Evolutionary conservation across 2,113 vertebrate species (phyloP), one percentile per base, ranked within the genome.

Genomic region (Echinops telfairi): DNA sequence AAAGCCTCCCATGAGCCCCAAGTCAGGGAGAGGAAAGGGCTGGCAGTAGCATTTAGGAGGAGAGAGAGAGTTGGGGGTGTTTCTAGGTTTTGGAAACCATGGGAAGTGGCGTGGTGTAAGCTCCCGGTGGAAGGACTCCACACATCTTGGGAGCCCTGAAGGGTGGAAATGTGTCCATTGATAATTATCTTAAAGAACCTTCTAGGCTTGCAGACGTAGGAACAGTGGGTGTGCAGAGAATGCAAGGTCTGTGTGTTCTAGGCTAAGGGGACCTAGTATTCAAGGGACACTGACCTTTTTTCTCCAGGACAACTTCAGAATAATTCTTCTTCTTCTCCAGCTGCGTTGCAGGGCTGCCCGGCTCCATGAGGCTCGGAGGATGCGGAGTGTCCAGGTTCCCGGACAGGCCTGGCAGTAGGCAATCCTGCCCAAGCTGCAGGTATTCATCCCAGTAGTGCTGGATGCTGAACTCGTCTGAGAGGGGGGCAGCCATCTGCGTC

Each of bases 131-230:
- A 62, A 62, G 2, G 16, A 17, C 60, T 62, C 60, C 60, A 62
- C 60, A 22, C 11, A 62, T 62, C 60, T 22, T 19, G 22, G 17
- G 1, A 62, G 60, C 60, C 60, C 60, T 62, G 17, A 62, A 62
- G 60, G 4, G 60, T 62, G 60, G 73, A 62, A 38, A 81, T 62
- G 60, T 23, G 3, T 95, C 92, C 95, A 95, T 22, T 62, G 7
- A 62, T 22, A 62, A 20, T 53, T 53, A 53, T 62, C 60, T 62
- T 62, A 62, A 62, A 62, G 60, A 62, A 62, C 96, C 15, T 70
- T 96, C 83, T 97, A 95, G 82, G 60, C 60, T 19, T 62, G 60
- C 11, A 62, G 60, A 62, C 5, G 12, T 2, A 62, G 60, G 60
- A 62, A 6, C 60, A 62, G 60, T 17, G 6, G 60, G 60, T 62